These are phyloP conservation scores for Marisa cornuarietis DNA, from an alignment of 1,140 invertebrate genomes.

Conservation along the genomic window DNA sequence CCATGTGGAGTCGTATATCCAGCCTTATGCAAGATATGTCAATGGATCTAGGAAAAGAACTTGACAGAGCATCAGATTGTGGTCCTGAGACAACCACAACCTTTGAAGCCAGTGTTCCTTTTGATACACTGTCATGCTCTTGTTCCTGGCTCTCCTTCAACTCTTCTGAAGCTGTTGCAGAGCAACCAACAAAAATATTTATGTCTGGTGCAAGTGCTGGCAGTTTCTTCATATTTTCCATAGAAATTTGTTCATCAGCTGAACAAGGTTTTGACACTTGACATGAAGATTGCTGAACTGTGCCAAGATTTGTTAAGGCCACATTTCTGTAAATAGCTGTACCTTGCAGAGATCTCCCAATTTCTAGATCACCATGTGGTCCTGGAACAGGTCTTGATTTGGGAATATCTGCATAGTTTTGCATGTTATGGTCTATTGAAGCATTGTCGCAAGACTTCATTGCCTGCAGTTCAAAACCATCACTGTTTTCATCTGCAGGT, in stretches of 20 bases:
- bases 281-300: too few relatives aligned
- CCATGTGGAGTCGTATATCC: conserved; percentile 8
- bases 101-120: background rate
- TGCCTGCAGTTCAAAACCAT: background rate
- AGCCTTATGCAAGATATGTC: background rate
- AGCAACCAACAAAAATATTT: too few relatives aligned
- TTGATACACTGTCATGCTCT: background rate
- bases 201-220: too few relatives aligned
- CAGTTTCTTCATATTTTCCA: too few relatives aligned
- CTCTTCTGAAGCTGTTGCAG: background rate
- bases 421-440: background rate
- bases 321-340: too few relatives aligned
- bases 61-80: too few relatives aligned
- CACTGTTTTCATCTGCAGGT: too few relatives aligned
- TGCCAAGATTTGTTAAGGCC: too few relatives aligned
- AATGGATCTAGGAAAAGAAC: background rate
- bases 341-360: too few relatives aligned
- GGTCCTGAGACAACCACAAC: background rate
- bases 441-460: background rate
- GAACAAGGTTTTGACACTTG: too few relatives aligned
- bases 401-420: background rate
- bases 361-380: too few relatives aligned
- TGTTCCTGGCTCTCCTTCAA: background rate
- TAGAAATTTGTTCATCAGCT: too few relatives aligned
- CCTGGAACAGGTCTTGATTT: background rate